Evolutionary conservation across 2,888 invertebrate species (phyloP).

Genomic region (Epicampocera succincta): DNA sequence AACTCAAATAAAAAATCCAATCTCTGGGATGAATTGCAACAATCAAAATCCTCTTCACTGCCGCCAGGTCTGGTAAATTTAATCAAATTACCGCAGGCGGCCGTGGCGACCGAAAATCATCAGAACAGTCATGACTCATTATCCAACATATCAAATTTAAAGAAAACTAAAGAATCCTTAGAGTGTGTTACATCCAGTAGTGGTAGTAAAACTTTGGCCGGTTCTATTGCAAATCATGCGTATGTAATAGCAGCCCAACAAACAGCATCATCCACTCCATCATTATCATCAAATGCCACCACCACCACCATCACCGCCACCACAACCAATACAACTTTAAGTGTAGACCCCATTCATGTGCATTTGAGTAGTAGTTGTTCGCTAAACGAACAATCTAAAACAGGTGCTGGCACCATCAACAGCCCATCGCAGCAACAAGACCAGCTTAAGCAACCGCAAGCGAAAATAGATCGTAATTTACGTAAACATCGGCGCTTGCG

Average conservation of each 20-base stretch:
- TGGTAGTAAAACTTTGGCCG: slow-evolving; percentile 58
- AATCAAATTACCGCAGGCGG: background rate
- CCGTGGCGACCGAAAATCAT: slow-evolving; percentile 40
- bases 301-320: slow-evolving; percentile 12
- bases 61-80: slow-evolving; percentile 71
- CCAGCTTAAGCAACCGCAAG: slow-evolving; percentile 38
- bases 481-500: slow-evolving; percentile 68
- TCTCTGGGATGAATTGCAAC: slow-evolving; percentile 34
- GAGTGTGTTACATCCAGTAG: slow-evolving; percentile 49
- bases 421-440: slow-evolving; percentile 31
- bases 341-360: slow-evolving; percentile 67
- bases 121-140: slow-evolving; percentile 66
- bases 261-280: slow-evolving; percentile 49
- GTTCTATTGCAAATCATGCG: slow-evolving; percentile 44
- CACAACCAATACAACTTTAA: slow-evolving; percentile 49
- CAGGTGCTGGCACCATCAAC: slow-evolving; percentile 57
- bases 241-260: slow-evolving; percentile 10
- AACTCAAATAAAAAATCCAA: slow-evolving; percentile 27
- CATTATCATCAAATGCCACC: slow-evolving; percentile 46
- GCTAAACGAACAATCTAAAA: slow-evolving; percentile 40
- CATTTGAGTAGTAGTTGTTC: slow-evolving; percentile 66
- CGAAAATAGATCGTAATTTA: slow-evolving; percentile 50
- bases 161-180: slow-evolving; percentile 38
- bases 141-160: slow-evolving; percentile 58
- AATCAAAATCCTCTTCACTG: slow-evolving; percentile 74